phyloP scores from a whole-genome alignment of 2,113 vertebrate species.

The Hippocampus comes region DNA sequence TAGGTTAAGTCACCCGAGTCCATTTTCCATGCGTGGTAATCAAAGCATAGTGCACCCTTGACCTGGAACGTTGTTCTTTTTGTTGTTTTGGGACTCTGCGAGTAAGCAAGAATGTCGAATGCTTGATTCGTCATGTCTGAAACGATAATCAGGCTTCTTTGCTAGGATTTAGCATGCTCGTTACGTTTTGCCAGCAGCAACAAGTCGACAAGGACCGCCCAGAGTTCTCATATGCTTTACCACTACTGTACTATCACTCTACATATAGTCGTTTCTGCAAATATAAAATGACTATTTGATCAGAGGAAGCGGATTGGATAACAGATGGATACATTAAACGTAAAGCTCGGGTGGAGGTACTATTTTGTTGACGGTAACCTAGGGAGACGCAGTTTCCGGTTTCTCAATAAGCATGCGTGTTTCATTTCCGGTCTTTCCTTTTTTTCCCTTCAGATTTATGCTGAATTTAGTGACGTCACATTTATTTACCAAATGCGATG shows the following conservation, averaged over 20 bases:
- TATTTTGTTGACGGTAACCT: constrained; percentile 55
- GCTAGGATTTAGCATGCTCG: constrained; percentile 35
- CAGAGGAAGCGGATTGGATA: no score
- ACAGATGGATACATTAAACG: no score
- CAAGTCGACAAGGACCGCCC: not conserved
- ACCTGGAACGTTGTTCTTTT: constrained; percentile 87
- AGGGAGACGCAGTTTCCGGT: constrained; percentile 41
- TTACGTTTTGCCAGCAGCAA: constrained; percentile 4
- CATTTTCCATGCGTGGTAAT: not conserved
- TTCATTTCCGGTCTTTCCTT: no score
- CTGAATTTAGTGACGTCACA: no score
- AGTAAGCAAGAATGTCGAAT: constrained; percentile 75
- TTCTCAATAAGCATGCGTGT: constrained; percentile 41
- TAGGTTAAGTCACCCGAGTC: not conserved
- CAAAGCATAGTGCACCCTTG: not conserved
- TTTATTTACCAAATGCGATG: not conserved
- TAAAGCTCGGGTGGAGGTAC: not conserved
- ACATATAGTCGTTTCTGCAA: not conserved
- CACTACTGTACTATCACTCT: no score
- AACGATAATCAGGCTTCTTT: not conserved
- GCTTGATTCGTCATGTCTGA: constrained; percentile 62
- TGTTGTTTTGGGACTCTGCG: constrained; percentile 77
- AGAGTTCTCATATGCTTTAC: no score
- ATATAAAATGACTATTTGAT: not conserved
- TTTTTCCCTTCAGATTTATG: not conserved